A percentile compares a stretch with the other conserved stretches of the same genome.
Evolutionary conservation across 53 echinoderm and acorn worm genomes (phyloP).

Genomic region (Henricia sp.): DNA sequence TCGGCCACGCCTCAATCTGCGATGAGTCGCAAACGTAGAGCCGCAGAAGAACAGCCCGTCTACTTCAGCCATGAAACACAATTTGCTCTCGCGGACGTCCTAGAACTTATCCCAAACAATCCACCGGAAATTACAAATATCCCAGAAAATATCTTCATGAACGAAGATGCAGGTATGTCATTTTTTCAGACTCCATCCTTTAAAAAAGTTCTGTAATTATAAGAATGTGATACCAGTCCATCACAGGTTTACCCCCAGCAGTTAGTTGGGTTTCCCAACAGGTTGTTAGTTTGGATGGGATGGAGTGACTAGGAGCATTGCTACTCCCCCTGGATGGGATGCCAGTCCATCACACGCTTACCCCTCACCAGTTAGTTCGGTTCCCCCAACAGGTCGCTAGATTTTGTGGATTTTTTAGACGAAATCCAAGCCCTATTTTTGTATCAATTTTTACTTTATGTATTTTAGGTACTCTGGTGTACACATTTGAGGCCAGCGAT

Average conservation of each 20-base stretch:
- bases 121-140: conserved; percentile 46
- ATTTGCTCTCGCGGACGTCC: conserved; percentile 35
- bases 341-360: too few species aligned
- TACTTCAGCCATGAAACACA: conserved; percentile 61
- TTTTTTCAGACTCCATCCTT: too few species aligned
- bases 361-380: background rate
- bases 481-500: conserved; percentile 25
- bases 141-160: conserved; percentile 21
- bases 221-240: too few species aligned
- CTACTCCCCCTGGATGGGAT: too few species aligned
- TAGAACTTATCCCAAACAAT: conserved; percentile 9
- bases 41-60: background rate
- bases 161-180: conserved; percentile 58
- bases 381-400: too few species aligned
- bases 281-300: too few species aligned
- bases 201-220: too few species aligned
- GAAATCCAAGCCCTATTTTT: background rate
- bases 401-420: background rate
- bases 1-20: background rate
- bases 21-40: conserved; percentile 4
- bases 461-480: conserved; percentile 45
- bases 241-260: too few species aligned
- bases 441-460: background rate
- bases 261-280: too few species aligned
- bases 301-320: too few species aligned